phyloP scores from a whole-genome alignment of 1,140 invertebrate species.

The Reticulitermes speratus region DNA sequence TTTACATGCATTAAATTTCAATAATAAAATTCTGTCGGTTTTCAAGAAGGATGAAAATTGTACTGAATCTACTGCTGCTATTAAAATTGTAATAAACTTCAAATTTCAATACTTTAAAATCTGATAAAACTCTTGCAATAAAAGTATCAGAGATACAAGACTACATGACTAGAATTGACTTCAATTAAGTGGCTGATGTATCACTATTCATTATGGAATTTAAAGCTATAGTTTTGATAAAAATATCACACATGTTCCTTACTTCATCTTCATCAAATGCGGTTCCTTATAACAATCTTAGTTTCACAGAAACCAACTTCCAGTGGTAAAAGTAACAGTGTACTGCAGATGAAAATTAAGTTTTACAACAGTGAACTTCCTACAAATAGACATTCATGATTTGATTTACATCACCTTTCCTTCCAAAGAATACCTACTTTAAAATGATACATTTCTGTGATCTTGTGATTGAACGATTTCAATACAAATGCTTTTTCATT shows the following conservation, averaged over 20 bases:
- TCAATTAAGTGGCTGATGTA: neutral
- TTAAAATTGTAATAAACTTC: neutral
- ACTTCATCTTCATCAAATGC: neutral
- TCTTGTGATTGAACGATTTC: no score
- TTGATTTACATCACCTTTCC: no score
- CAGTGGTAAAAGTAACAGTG: neutral
- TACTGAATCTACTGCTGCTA: neutral
- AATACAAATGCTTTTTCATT: no score
- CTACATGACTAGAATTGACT: neutral
- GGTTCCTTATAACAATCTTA: neutral
- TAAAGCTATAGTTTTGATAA: neutral
- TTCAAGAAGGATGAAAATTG: neutral
- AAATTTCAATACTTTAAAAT: neutral
- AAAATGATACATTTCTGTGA: no score
- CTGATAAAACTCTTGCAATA: neutral
- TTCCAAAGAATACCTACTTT: no score
- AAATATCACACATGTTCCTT: constrained; percentile 7
- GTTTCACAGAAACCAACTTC: neutral
- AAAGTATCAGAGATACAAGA: neutral
- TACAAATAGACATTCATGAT: no score
- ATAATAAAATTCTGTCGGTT: neutral
- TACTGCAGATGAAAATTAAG: no score
- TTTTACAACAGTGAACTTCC: no score
- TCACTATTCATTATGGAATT: constrained; percentile 12
- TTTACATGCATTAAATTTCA: neutral